These are phyloP conservation scores for Leiothrix lutea DNA, from an alignment of 2,113 vertebrate species.

Conservation along the genomic window DNA sequence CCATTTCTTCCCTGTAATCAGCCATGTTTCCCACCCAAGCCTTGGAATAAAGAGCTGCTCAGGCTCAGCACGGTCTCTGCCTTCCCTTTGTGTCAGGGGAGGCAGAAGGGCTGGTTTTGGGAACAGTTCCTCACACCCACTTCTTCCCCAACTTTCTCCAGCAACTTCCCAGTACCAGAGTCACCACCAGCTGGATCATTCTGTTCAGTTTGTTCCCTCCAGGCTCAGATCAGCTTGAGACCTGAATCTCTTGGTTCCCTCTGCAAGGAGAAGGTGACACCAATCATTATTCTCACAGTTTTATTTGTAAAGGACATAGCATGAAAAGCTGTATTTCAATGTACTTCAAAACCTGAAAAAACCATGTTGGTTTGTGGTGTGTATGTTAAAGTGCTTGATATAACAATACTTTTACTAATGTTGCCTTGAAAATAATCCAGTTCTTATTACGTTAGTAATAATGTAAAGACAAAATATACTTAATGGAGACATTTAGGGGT, in stretches of 20 bases:
- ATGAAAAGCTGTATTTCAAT: slow-evolving; percentile 81
- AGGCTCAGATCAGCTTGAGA: neutral
- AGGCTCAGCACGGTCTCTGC: neutral
- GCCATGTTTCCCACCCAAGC: neutral
- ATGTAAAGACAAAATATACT: slow-evolving; percentile 67
- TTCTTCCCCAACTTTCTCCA: neutral
- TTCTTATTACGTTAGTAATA: slow-evolving; percentile 62
- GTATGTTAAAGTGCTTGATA: slow-evolving; percentile 80
- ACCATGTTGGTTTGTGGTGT: slow-evolving; percentile 70
- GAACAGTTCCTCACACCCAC: fast-evolving
- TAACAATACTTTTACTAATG: slow-evolving; percentile 71
- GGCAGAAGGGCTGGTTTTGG: neutral
- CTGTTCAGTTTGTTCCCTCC: neutral
- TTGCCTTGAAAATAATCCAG: slow-evolving; percentile 68
- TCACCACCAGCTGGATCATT: neutral
- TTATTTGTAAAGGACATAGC: slow-evolving; percentile 83
- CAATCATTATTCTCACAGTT: slow-evolving; percentile 70
- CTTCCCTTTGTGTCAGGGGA: neutral
- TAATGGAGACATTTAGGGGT: slow-evolving; percentile 56
- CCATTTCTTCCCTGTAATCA: neutral
- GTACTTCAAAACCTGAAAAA: slow-evolving; percentile 80
- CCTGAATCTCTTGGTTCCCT: fast-evolving
- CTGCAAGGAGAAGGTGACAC: slow-evolving; percentile 41
- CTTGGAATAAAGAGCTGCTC: neutral
- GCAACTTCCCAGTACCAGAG: neutral